Conservation (phyloP, 2,797 vertebrate species). For the Sebastes iracundus region DNA sequence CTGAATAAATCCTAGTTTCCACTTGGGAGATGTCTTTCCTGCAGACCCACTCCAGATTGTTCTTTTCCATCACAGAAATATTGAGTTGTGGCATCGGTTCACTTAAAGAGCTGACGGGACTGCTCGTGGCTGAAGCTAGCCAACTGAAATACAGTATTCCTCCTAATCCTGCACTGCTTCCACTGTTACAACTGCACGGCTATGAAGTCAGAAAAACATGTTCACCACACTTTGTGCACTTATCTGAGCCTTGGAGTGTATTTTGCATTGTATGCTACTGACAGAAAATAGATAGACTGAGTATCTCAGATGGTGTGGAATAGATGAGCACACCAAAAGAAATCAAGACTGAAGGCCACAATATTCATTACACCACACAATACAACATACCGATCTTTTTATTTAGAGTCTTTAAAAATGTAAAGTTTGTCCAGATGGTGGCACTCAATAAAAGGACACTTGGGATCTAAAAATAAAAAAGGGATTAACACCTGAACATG, state of each 20-base stretch:
- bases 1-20: conserved; percentile 36
- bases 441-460: neutral
- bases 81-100: conserved; percentile 10
- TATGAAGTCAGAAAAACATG: neutral
- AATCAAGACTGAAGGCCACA: neutral
- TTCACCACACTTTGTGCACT: neutral
- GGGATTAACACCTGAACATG: neutral
- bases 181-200: neutral
- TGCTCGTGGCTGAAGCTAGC: neutral
- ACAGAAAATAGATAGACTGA: neutral
- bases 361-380: neutral
- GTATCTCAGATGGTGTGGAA: neutral
- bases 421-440: neutral
- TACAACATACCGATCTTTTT: neutral
- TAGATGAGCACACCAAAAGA: neutral
- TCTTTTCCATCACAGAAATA: conserved; percentile 27
- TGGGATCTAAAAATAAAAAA: neutral
- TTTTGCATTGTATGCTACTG: neutral
- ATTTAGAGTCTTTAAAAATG: neutral
- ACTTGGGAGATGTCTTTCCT: conserved; percentile 18
- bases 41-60: conserved; percentile 20
- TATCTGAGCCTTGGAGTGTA: neutral
- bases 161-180: neutral
- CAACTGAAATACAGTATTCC: neutral
- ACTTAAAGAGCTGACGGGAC: conserved; percentile 17